Percentiles rank a stretch among this genome's conserved stretches.
Evolutionary conservation across 2,888 invertebrate genomes (phyloP).

Genomic region (Anthophora plumipes): DNA sequence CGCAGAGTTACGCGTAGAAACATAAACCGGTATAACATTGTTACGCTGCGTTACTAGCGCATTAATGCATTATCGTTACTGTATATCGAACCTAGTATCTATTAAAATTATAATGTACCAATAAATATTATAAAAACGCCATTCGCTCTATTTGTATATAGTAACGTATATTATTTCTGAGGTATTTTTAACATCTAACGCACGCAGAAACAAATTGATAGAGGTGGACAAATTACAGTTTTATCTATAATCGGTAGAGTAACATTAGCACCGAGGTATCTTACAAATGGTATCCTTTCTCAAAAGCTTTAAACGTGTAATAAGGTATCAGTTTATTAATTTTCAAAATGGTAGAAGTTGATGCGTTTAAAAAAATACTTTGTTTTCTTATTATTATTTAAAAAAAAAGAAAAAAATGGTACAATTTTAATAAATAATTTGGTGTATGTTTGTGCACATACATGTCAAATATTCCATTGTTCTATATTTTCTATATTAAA

Average conservation of each 20-base stretch:
- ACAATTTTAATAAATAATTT: conserved; percentile 38
- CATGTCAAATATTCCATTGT: not conserved
- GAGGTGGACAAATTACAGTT: conserved; percentile 1
- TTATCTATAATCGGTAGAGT: conserved; percentile 4
- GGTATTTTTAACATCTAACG: conserved; percentile 24
- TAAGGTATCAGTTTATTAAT: not conserved
- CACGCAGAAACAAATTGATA: not conserved
- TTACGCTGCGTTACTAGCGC: conserved; percentile 27
- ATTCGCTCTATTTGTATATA: conserved; percentile 35
- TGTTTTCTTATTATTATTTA: not conserved
- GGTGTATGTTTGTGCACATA: conserved; percentile 3
- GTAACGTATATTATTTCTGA: conserved; percentile 6
- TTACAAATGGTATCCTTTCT: not conserved
- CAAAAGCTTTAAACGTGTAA: not conserved
- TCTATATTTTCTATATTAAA: conserved; percentile 12
- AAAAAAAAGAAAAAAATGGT: conserved; percentile 22
- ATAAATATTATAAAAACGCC: conserved; percentile 11
- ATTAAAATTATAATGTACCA: conserved; percentile 31
- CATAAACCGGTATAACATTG: conserved; percentile 58
- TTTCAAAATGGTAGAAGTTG: not conserved
- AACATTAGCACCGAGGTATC: not conserved
- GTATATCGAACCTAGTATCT: conserved; percentile 23
- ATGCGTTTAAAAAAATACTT: conserved; percentile 2
- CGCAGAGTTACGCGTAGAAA: conserved; percentile 62
- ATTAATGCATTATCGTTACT: conserved; percentile 55